A percentile compares a stretch with the other conserved stretches of the same genome.
Evolutionary conservation across 2,113 vertebrate species (phyloP).

Genomic region (Aspiorhynchus laticeps): DNA sequence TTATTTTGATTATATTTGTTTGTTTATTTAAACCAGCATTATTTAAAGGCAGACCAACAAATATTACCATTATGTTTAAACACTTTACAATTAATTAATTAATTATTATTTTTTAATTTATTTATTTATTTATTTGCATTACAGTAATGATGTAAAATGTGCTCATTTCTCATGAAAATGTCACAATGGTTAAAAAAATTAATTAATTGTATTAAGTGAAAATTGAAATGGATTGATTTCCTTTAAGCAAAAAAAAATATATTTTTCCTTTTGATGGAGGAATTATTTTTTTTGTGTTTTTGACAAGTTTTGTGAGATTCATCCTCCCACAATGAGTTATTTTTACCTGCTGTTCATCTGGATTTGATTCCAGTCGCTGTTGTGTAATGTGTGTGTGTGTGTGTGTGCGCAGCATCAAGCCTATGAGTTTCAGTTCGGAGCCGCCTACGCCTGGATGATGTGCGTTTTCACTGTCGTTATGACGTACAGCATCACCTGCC

Average conservation of each 20-base stretch:
- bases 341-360: constrained; percentile 11
- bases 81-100: not conserved
- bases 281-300: not conserved
- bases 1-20: too few species aligned
- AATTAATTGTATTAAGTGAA: not conserved
- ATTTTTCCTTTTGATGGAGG: not conserved
- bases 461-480: constrained; percentile 98
- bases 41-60: not conserved
- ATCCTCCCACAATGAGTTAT: not conserved
- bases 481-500: constrained; percentile 98
- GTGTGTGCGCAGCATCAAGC: constrained; percentile 86
- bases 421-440: constrained; percentile 97
- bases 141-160: not conserved
- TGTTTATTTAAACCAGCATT: not conserved
- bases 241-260: not conserved
- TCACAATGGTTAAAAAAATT: not conserved
- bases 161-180: not conserved
- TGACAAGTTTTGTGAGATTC: not conserved
- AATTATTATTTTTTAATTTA: not conserved
- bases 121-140: not conserved
- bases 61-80: not conserved
- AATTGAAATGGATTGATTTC: not conserved
- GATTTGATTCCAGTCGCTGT: not conserved
- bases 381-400: not conserved
- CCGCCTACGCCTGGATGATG: constrained; percentile 98